Base-by-base conservation (phyloP, 2,797 vertebrate genomes). In the Clarias fuscus region DNA sequence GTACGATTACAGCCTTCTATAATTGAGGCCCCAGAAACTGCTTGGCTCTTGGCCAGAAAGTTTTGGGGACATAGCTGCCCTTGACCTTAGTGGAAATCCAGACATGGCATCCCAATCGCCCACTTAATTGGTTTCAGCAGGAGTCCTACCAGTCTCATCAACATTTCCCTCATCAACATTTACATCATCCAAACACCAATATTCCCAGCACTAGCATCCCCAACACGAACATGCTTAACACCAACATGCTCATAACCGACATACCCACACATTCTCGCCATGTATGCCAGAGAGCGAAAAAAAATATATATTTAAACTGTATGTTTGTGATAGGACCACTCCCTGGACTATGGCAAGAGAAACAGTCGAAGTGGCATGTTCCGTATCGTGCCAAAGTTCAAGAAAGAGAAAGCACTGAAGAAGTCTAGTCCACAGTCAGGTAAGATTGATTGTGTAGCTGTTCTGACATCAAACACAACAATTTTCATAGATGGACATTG, bases 341-440 rank as follows among this genome's bases (percentile, higher is more conserved):
- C 97, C 85, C 93, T 98, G 96, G 98, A 98, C 92, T 98, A 98
- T 88, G 95, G 96, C 92, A 99, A 99, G 96, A 97, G 98, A 95
- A 98, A 98, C 93, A 98, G 95, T 91, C 97, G 96, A 93, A 97
- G 97, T 94, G 96, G 97, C 80, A 96, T 99, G 93, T 99, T 99
- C 88, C 97, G 98, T 88, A 99, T 99, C 88, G 98, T 99, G 91
- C 98, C 98, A 95, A 99, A 98, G 92, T 99, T 99, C 96, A 99
- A 99, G 96, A 99, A 98, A 92, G 98, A 99, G 90, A 99, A 98
- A 91, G 91, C 93, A 78, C 91, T 96, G 93, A 96, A 98, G 96
- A 99, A 98, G 95, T 95, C 93, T 53, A 97, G 95, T 90, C 94
- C 96, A 86, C 98, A 97, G 94, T 97, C 97, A 96, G 98, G 98